Percentiles rank a stretch among this genome's conserved stretches.
Conservation (phyloP, 2,888 invertebrate genomes). For the Pogonocherus hispidulus region DNA sequence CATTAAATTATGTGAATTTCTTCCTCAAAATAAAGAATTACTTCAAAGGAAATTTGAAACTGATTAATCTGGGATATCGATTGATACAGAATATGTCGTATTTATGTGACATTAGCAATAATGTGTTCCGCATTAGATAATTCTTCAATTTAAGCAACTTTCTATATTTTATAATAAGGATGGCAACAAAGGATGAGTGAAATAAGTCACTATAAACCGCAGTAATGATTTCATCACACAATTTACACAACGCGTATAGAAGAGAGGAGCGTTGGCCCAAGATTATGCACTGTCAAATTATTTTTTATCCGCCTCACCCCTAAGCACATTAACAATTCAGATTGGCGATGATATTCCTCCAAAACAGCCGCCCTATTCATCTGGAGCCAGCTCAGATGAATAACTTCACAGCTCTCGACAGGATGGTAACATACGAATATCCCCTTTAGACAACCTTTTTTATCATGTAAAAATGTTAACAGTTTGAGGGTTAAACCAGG, state of each 20-base stretch:
- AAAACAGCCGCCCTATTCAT: constrained; percentile 40
- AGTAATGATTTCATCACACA: constrained; percentile 3
- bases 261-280: neutral
- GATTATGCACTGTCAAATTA: constrained; percentile 40
- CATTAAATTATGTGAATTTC: no score
- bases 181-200: no score
- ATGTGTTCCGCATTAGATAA: no score
- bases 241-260: neutral
- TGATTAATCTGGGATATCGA: no score
- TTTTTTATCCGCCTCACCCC: constrained; percentile 56
- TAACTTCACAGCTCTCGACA: constrained; percentile 61
- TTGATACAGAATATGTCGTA: no score
- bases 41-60: no score
- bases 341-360: constrained; percentile 61
- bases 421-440: constrained; percentile 62
- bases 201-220: neutral
- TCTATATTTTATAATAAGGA: no score
- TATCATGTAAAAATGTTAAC: constrained; percentile 65
- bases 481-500: constrained; percentile 54
- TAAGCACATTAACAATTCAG: constrained; percentile 66
- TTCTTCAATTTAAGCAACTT: no score
- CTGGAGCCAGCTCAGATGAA: constrained; percentile 31
- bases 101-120: no score
- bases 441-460: constrained; percentile 63
- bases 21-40: no score